Conservation (phyloP, 2,888 invertebrate genomes). For the Zelleria hepariella region DNA sequence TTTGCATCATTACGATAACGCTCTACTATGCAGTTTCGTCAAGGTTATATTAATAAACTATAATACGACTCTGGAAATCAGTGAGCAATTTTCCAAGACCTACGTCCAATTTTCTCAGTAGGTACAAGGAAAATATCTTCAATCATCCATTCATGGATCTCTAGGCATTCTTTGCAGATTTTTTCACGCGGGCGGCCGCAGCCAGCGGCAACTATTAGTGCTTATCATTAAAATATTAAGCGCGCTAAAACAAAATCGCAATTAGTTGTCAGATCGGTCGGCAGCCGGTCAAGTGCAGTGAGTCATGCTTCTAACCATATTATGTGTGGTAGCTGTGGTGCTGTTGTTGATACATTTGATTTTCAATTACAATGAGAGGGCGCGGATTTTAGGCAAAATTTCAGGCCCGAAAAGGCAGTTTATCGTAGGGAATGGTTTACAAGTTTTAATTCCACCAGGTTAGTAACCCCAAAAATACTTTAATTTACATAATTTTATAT, state of each 20-base stretch:
- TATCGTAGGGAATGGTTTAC: conserved; percentile 17
- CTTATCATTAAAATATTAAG: background rate
- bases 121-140: no score
- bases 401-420: conserved; percentile 28
- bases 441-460: conserved; percentile 25
- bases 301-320: background rate
- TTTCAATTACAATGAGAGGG: conserved; percentile 21
- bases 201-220: background rate
- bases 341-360: conserved; percentile 1
- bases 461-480: background rate
- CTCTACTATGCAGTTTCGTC: no score
- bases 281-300: background rate
- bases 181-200: background rate
- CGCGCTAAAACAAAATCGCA: background rate
- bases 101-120: no score
- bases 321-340: background rate
- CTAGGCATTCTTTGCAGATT: no score
- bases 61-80: no score
- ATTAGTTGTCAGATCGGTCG: background rate
- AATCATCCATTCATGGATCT: no score
- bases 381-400: conserved; percentile 26
- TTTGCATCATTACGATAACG: no score
- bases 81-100: no score
- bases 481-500: background rate
- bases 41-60: no score